These are phyloP conservation scores for Cyrtonyx montezumae DNA, from an alignment of 2,113 vertebrate species.

Conservation along the genomic window DNA sequence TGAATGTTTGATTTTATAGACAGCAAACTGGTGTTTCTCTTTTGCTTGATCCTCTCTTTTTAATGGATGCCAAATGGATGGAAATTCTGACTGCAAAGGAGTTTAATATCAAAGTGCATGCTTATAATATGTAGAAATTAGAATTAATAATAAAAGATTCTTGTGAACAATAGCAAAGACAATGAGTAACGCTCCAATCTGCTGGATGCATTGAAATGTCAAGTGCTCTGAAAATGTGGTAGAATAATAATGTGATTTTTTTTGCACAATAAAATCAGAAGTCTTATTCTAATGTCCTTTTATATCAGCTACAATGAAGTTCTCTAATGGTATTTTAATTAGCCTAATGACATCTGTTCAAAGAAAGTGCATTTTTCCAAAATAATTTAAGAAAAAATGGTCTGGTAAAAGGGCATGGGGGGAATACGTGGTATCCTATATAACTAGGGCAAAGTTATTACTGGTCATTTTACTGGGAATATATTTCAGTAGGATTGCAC, in stretches of 20 bases:
- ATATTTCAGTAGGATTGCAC: neutral
- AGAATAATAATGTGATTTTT: neutral
- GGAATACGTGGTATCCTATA: neutral
- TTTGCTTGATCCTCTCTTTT: neutral
- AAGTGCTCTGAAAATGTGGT: neutral
- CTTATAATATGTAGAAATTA: neutral
- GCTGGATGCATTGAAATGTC: neutral
- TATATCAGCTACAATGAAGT: neutral
- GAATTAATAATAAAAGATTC: neutral
- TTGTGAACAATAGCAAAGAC: neutral
- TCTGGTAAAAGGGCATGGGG: neutral
- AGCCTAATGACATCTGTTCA: neutral
- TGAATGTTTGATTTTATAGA: neutral
- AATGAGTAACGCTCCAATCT: neutral
- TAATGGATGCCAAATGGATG: neutral
- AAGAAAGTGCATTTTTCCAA: neutral
- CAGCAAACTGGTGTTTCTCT: neutral
- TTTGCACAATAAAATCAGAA: neutral
- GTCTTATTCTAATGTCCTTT: neutral
- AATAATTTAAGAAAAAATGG: neutral
- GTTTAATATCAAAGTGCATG: neutral
- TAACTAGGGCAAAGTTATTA: neutral
- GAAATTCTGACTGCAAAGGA: neutral
- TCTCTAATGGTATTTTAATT: neutral
- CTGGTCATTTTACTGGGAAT: neutral